Percentiles rank a stretch among this genome's conserved stretches.
Evolutionary conservation across 2,888 invertebrate species (phyloP).

Genomic region (Leucophenga maculata): DNA sequence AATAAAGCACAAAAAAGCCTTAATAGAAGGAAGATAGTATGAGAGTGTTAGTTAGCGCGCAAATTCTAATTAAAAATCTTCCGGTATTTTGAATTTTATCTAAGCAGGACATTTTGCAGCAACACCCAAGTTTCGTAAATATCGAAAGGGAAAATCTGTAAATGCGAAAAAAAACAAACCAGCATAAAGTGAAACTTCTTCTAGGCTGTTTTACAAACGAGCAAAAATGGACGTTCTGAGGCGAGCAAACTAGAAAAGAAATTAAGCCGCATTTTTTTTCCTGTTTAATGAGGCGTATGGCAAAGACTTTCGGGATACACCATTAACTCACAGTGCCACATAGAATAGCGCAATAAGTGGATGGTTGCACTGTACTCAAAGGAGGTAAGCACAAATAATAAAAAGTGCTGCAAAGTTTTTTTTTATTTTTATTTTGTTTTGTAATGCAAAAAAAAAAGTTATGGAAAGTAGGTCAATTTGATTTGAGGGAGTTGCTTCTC

Average conservation of each 20-base stretch:
- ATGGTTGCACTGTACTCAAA: background rate
- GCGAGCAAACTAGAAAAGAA: no score
- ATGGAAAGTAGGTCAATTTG: constrained; percentile 18
- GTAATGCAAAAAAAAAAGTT: background rate
- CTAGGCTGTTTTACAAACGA: background rate
- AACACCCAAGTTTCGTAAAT: constrained; percentile 6
- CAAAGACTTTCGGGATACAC: no score
- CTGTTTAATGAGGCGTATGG: background rate
- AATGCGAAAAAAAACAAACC: no score
- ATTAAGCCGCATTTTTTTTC: no score
- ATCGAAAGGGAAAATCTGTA: constrained; percentile 14
- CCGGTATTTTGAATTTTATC: constrained; percentile 59
- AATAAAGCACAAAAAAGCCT: constrained; percentile 6
- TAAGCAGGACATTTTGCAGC: constrained; percentile 50
- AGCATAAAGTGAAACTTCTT: background rate
- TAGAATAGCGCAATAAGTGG: background rate
- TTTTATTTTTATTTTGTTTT: background rate
- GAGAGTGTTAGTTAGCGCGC: constrained; percentile 6
- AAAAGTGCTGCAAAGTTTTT: constrained; percentile 12
- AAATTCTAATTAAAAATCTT: constrained; percentile 63
- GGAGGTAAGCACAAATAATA: constrained; percentile 11
- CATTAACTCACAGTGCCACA: background rate
- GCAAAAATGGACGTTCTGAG: no score
- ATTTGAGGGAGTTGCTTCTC: background rate
- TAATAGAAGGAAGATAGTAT: background rate